Base-by-base conservation (phyloP, 2,113 vertebrate species). In the Caretta caretta region DNA sequence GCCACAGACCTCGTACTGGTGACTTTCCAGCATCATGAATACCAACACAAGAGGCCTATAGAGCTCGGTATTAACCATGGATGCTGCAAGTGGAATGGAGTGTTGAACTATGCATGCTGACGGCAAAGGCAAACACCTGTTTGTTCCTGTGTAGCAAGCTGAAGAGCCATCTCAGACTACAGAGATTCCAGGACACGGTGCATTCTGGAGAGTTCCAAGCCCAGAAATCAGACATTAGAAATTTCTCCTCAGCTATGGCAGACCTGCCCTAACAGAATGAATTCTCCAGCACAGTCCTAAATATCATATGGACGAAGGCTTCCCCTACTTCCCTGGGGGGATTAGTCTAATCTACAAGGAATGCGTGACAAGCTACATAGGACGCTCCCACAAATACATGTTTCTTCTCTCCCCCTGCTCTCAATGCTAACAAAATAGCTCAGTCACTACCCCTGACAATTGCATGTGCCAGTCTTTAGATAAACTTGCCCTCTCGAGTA, bases 81-180 rank as follows among this genome's bases (percentile, higher is more conserved):
- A 13, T 78, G 42, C 42, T 46, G 38, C 20, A 25, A 76, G 72
- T 38, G 24, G 72, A 38, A 22, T 1, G 14, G 35, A 38, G 65
- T 42, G 42, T 27, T 42, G 42, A 42, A 42, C 42, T 42, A 42
- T 42, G 42, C 42, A 42, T 42, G 42, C 5, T 42, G 42, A 42
- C 42, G 5, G 42, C 42, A 42, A 42, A 42, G 42, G 42, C 42
- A 42, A 42, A 19, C 5, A 0, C 12, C 59, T 51, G 56, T 14
- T 29, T 56, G 49, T 48, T 14, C 42, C 48, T 8, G 42, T 78
- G 75, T 27, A 27, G 75, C 75, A 48, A 48, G 20, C 22, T 78
- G 6, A 46, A 46, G 24, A 76, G 5, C 42, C 0, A 0, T 0
- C 3, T 38, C 12, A 12, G 93, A 69, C 1, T 80, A 38, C n/a